Conservation (phyloP, 2,113 vertebrate genomes). For the Takifugu flavidus region DNA sequence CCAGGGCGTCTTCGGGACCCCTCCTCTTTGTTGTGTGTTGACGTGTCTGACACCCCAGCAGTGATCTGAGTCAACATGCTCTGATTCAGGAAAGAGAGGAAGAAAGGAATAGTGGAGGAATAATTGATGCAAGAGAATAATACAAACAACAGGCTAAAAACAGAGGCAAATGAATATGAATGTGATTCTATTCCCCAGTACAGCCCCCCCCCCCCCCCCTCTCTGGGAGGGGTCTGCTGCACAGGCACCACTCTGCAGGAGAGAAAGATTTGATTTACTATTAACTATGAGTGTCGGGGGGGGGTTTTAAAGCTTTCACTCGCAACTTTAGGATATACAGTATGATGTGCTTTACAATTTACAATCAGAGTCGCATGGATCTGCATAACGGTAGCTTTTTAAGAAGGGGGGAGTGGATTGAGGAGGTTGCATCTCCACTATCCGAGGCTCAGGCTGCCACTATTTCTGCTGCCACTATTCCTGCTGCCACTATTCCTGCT, state of each 20-base stretch:
- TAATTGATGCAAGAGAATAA: constrained; percentile 20
- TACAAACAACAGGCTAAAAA: constrained; percentile 21
- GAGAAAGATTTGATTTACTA: constrained; percentile 25
- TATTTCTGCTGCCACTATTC: too few relatives aligned
- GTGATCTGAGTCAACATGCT: constrained; percentile 46
- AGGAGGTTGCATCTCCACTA: too few relatives aligned
- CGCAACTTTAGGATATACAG: constrained; percentile 15
- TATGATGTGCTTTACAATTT: constrained; percentile 17
- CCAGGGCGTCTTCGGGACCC: constrained; percentile 32
- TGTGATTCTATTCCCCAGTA: constrained; percentile 36
- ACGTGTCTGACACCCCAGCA: constrained; percentile 33
- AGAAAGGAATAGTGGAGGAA: constrained; percentile 7
- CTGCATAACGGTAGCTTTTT: constrained; percentile 14
- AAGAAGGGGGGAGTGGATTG: too few relatives aligned
- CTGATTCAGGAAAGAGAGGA: constrained; percentile 28
- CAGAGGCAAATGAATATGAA: constrained; percentile 24
- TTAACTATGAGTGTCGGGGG: constrained; percentile 10
- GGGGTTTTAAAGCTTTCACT: constrained; percentile 2
- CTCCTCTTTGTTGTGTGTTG: constrained; percentile 29
- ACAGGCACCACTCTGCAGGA: constrained; percentile 27
- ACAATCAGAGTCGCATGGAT: constrained; percentile 29
- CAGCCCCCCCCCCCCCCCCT: neutral
- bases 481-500: too few relatives aligned
- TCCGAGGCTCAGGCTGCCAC: too few relatives aligned
- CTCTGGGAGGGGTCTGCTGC: constrained; percentile 9